phyloP scores from a whole-genome alignment of 2,797 vertebrate genomes.

The Alectoris magna region DNA sequence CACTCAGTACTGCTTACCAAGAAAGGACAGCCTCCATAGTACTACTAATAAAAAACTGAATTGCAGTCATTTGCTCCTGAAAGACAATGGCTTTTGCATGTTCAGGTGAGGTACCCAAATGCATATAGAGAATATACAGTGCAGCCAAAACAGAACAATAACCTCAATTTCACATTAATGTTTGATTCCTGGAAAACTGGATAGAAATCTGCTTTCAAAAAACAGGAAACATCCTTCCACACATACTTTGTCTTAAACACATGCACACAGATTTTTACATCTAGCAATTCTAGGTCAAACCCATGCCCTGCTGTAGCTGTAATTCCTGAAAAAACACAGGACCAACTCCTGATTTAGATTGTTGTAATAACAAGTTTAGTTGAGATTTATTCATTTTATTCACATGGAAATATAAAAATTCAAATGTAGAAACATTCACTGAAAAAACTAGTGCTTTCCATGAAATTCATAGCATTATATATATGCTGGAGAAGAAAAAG shows the following conservation, averaged over 20 bases:
- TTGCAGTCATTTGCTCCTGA: conserved; percentile 24
- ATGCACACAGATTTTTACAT: neutral
- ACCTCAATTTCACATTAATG: neutral
- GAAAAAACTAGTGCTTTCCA: neutral
- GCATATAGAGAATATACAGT: neutral
- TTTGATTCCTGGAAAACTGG: neutral
- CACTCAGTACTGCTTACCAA: conserved; percentile 66
- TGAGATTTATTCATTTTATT: neutral
- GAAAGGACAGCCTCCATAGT: conserved; percentile 34
- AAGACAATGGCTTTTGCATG: conserved; percentile 47
- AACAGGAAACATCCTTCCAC: neutral
- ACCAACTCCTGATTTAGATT: neutral
- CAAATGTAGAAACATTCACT: neutral
- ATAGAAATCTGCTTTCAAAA: neutral
- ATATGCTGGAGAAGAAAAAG: neutral
- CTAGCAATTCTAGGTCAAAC: neutral
- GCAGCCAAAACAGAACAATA: neutral
- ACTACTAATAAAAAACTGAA: conserved; percentile 39
- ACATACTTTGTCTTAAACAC: neutral
- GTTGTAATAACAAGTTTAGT: neutral
- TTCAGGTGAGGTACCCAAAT: neutral
- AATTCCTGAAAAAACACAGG: neutral
- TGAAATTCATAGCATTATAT: neutral
- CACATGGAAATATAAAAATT: neutral
- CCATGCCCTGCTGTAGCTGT: neutral